Conservation (phyloP, 2,888 invertebrate genomes). For the Cryptus armator region DNA sequence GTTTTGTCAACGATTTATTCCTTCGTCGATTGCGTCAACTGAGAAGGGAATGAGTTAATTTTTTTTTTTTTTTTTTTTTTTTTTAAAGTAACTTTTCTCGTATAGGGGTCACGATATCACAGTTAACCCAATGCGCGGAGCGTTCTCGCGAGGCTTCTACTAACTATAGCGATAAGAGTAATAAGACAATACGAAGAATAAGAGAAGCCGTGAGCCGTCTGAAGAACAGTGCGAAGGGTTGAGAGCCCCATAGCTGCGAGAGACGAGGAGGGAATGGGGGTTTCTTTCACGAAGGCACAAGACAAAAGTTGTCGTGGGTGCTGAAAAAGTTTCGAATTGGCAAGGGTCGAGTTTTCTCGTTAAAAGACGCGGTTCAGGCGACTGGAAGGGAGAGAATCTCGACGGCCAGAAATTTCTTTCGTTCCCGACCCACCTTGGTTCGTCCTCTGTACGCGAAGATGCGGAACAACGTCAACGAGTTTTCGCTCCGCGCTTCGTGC, state of each 20-base stretch:
- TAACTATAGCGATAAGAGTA: slow-evolving; percentile 3
- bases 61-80: no score
- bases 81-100: no score
- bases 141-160: neutral
- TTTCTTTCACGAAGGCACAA: neutral
- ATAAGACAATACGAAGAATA: neutral
- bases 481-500: neutral
- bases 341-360: slow-evolving; percentile 65
- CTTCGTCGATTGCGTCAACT: no score
- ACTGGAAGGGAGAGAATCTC: neutral
- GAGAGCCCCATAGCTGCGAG: neutral
- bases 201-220: neutral
- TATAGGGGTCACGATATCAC: neutral
- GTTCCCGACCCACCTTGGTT: slow-evolving; percentile 47
- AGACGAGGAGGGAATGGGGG: neutral
- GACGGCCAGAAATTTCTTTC: slow-evolving; percentile 44
- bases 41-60: no score
- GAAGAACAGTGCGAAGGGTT: neutral
- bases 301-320: slow-evolving; percentile 55
- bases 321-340: slow-evolving; percentile 68
- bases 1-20: no score
- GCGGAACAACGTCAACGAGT: neutral
- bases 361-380: slow-evolving; percentile 61
- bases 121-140: no score
- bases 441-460: neutral